A percentile compares a stretch with the other conserved stretches of the same genome.
phyloP scores from a whole-genome alignment of 1,140 invertebrate genomes.

The Caenorhabditis brenneri region DNA sequence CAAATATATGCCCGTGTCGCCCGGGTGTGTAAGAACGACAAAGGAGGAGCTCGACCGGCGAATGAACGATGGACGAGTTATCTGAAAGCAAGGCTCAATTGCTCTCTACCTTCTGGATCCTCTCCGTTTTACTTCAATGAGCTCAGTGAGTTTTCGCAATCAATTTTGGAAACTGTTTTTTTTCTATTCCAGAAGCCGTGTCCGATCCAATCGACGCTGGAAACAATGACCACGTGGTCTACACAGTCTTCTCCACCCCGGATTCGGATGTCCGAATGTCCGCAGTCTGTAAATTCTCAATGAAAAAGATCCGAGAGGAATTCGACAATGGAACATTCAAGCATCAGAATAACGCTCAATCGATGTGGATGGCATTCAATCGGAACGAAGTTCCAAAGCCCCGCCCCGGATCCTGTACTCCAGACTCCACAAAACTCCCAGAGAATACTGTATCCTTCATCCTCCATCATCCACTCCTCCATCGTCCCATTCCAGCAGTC shows the following conservation, averaged over 20 bases:
- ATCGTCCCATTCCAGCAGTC: slow-evolving; percentile 84
- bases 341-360: slow-evolving; percentile 79
- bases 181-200: slow-evolving; percentile 80
- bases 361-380: slow-evolving; percentile 86
- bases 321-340: slow-evolving; percentile 85
- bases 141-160: slow-evolving; percentile 88
- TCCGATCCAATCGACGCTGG: slow-evolving; percentile 79
- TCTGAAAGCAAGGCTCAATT: slow-evolving; percentile 90
- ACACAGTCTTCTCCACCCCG: slow-evolving; percentile 93
- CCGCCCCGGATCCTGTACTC: slow-evolving; percentile 79
- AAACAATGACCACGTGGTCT: slow-evolving; percentile 80
- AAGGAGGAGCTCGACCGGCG: slow-evolving; percentile 75
- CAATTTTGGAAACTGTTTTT: background rate
- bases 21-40: slow-evolving; percentile 92
- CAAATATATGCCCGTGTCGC: slow-evolving; percentile 89
- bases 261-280: slow-evolving; percentile 90
- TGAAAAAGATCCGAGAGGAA: slow-evolving; percentile 83
- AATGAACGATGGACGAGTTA: slow-evolving; percentile 91
- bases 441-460: slow-evolving; percentile 86
- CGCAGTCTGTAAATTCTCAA: slow-evolving; percentile 90
- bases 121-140: slow-evolving; percentile 98
- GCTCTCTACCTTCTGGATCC: slow-evolving; percentile 86
- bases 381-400: slow-evolving; percentile 71
- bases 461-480: slow-evolving; percentile 94
- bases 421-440: slow-evolving; percentile 84